Evolutionary conservation across 2,797 vertebrate species (phyloP).

Genomic region (Neomorphus geoffroyi): DNA sequence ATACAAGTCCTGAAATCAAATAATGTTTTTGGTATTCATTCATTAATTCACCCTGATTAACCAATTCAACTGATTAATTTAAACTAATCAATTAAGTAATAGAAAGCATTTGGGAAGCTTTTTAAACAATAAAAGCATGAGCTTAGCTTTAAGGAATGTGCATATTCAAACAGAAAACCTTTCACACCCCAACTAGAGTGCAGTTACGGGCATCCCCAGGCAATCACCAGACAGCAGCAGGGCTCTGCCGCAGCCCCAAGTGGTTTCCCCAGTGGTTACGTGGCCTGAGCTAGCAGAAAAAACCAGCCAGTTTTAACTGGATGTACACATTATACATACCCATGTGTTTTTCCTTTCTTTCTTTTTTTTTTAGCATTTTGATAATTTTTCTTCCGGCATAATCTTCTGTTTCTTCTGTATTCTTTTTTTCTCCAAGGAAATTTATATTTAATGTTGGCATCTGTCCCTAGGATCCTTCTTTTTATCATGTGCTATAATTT

Average conservation of each 20-base stretch:
- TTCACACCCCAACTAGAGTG: not conserved
- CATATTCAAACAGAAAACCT: not conserved
- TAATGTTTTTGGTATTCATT: not conserved
- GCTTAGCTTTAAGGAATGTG: not conserved
- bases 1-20: not conserved
- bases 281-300: not conserved
- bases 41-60: not conserved
- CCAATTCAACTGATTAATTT: not conserved
- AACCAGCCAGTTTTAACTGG: not conserved
- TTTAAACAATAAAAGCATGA: not conserved
- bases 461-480: not conserved
- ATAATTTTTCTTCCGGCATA: not conserved
- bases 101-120: not conserved
- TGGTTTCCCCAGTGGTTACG: not conserved
- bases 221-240: not conserved
- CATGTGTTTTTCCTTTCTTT: not conserved
- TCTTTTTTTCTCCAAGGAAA: not conserved
- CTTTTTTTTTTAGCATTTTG: not conserved
- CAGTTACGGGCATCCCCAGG: too few relatives aligned
- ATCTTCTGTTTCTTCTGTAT: not conserved
- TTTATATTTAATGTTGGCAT: conserved; percentile 16
- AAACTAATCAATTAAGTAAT: not conserved
- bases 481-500: not conserved
- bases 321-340: accelerated
- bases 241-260: not conserved